A percentile compares a stretch with the other conserved stretches of the same genome.
These are phyloP conservation scores for Pseudorasbora parva DNA, from an alignment of 2,113 vertebrate genomes.

Conservation along the genomic window DNA sequence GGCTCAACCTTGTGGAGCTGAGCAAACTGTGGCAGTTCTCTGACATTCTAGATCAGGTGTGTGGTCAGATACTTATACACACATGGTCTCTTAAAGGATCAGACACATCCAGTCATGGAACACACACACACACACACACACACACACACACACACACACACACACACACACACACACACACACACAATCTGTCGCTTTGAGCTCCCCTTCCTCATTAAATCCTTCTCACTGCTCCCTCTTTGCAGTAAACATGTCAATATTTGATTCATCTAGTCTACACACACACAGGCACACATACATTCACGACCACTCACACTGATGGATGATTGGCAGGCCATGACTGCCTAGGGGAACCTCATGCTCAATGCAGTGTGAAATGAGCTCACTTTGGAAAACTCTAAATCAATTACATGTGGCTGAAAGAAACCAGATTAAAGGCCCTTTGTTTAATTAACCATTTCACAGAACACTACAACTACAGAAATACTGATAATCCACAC, in stretches of 20 bases:
- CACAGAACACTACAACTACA: constrained; percentile 22
- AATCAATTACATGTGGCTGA: constrained; percentile 60
- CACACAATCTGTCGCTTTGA: constrained; percentile 16
- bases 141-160: constrained; percentile 5
- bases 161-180: constrained; percentile 21
- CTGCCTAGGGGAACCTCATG: constrained; percentile 50
- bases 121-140: not conserved
- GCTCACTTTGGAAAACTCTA: constrained; percentile 63
- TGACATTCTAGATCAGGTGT: constrained; percentile 88
- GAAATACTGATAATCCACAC: not conserved
- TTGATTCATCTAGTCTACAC: constrained; percentile 48
- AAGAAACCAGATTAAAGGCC: constrained; percentile 49
- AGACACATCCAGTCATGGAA: not conserved
- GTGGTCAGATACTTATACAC: constrained; percentile 34
- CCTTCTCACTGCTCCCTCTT: constrained; percentile 58
- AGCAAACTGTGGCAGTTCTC: constrained; percentile 92
- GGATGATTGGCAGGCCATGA: constrained; percentile 64
- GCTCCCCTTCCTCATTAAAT: constrained; percentile 37
- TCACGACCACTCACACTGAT: constrained; percentile 43
- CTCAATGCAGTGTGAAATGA: constrained; percentile 70
- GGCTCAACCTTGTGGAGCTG: constrained; percentile 95
- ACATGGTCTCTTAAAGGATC: not conserved
- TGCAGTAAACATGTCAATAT: constrained; percentile 65
- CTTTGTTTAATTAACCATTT: constrained; percentile 59
- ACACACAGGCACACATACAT: constrained; percentile 31